A percentile compares a stretch with the other conserved stretches of the same genome.
phyloP scores from a whole-genome alignment of 2,888 invertebrate species.

The Protodeltote pygarga region DNA sequence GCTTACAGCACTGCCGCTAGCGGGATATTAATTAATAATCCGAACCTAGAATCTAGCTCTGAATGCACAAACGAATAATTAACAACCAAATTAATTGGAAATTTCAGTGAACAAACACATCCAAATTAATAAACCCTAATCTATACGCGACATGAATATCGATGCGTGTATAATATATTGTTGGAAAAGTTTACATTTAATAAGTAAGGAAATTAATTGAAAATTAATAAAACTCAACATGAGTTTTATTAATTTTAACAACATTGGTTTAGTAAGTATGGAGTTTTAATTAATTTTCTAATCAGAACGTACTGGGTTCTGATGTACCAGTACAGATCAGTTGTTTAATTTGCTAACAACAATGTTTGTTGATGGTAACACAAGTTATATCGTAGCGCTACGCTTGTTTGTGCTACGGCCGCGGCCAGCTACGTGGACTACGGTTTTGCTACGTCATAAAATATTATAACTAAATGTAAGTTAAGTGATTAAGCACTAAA shows the following conservation, averaged over 20 bases:
- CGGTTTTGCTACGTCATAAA: conserved; percentile 24
- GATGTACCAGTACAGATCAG: conserved; percentile 31
- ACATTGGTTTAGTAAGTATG: conserved; percentile 30
- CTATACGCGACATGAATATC: conserved; percentile 12
- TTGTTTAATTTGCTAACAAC: conserved; percentile 68
- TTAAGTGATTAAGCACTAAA: too few relatives aligned
- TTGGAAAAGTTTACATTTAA: conserved; percentile 23
- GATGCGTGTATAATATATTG: conserved; percentile 9
- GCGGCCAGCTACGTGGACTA: conserved; percentile 28
- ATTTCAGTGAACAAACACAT: conserved; percentile 1
- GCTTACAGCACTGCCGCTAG: background rate
- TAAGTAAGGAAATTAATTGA: conserved; percentile 31
- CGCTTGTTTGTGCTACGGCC: conserved; percentile 37
- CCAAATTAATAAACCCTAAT: conserved; percentile 25
- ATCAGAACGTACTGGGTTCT: conserved; percentile 45
- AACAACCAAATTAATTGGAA: conserved; percentile 16
- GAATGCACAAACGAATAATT: conserved; percentile 3
- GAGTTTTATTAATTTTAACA: conserved; percentile 33
- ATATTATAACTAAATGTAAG: conserved; percentile 3
- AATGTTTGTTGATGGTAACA: conserved; percentile 64
- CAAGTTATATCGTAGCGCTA: conserved; percentile 55
- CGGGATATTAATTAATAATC: conserved; percentile 4
- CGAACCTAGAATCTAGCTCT: conserved; percentile 5
- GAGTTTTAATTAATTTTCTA: conserved; percentile 65
- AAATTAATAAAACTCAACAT: conserved; percentile 37